These are phyloP conservation scores for Heliconius aoede DNA, from an alignment of 2,888 invertebrate species.

Conservation along the genomic window DNA sequence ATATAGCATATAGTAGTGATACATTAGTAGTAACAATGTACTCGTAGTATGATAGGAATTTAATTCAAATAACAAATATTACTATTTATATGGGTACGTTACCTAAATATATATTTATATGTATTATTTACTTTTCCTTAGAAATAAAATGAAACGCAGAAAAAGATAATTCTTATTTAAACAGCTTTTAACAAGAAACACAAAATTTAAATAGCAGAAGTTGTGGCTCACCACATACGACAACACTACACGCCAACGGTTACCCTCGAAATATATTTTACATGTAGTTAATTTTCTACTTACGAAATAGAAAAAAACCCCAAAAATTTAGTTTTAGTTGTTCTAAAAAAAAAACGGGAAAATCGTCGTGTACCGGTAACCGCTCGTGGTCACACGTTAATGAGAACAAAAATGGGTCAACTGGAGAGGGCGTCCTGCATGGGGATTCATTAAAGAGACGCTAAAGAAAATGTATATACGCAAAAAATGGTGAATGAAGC, in stretches of 20 bases:
- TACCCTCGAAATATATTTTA: neutral
- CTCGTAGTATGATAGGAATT: too few species aligned
- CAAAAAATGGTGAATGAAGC: constrained; percentile 35
- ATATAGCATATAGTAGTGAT: too few species aligned
- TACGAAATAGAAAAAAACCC: neutral
- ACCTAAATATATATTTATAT: too few species aligned
- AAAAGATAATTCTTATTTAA: too few species aligned
- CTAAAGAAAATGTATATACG: constrained; percentile 40
- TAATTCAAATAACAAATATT: too few species aligned
- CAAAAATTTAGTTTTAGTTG: constrained; percentile 14
- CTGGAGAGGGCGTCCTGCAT: constrained; percentile 51
- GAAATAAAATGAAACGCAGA: too few species aligned
- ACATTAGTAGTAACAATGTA: too few species aligned
- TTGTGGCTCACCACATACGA: too few species aligned
- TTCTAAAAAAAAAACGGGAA: constrained; percentile 51
- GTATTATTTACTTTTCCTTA: too few species aligned
- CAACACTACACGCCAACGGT: neutral
- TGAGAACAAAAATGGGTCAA: constrained; percentile 70
- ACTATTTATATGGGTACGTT: too few species aligned
- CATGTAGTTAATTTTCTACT: neutral
- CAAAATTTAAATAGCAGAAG: too few species aligned
- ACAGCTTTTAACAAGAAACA: too few species aligned
- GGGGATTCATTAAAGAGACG: constrained; percentile 48
- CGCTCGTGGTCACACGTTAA: constrained; percentile 72
- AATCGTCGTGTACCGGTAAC: constrained; percentile 66